Evolutionary conservation across 1,140 invertebrate genomes (phyloP).

Genomic region (Drosophila yakuba): DNA sequence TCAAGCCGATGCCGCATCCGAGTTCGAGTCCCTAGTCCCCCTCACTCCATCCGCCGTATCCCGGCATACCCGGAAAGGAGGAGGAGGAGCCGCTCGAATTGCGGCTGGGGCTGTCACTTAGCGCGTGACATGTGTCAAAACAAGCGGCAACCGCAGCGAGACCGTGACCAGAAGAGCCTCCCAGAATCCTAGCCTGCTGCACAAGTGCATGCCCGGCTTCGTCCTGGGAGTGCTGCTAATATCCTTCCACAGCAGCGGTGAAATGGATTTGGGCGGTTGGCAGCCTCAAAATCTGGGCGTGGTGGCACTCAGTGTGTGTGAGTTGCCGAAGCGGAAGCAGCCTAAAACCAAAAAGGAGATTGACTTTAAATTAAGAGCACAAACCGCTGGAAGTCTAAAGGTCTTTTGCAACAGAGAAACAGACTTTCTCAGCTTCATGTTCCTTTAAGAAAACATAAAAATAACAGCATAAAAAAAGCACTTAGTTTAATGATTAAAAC

Average conservation of each 20-base stretch:
- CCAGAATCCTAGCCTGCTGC: conserved; percentile 6
- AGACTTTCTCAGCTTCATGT: too few relatives aligned
- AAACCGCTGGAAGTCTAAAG: neutral
- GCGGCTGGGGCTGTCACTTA: conserved; percentile 61
- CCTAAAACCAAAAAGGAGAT: conserved; percentile 32
- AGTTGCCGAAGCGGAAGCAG: neutral
- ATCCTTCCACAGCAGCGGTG: conserved; percentile 15
- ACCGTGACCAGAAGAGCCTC: conserved; percentile 37
- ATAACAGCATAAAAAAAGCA: too few relatives aligned
- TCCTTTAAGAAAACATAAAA: too few relatives aligned
- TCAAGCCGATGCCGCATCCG: conserved; percentile 9
- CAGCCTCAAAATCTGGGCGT: conserved; percentile 7
- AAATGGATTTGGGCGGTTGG: conserved; percentile 17
- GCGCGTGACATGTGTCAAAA: conserved; percentile 67
- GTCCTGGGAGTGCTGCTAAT: conserved; percentile 40
- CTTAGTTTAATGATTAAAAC: too few relatives aligned
- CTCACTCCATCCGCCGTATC: neutral
- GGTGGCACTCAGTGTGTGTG: neutral
- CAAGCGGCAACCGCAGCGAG: conserved; percentile 50
- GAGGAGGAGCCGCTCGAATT: conserved; percentile 29
- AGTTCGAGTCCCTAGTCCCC: neutral
- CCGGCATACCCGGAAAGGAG: conserved; percentile 2
- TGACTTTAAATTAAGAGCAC: conserved; percentile 27
- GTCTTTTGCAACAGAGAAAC: neutral
- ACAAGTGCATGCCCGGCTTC: conserved; percentile 24